A percentile compares a stretch with the other conserved stretches of the same genome.
Conservation (phyloP, 2,888 invertebrate genomes). For the Nymphalis c-album region DNA sequence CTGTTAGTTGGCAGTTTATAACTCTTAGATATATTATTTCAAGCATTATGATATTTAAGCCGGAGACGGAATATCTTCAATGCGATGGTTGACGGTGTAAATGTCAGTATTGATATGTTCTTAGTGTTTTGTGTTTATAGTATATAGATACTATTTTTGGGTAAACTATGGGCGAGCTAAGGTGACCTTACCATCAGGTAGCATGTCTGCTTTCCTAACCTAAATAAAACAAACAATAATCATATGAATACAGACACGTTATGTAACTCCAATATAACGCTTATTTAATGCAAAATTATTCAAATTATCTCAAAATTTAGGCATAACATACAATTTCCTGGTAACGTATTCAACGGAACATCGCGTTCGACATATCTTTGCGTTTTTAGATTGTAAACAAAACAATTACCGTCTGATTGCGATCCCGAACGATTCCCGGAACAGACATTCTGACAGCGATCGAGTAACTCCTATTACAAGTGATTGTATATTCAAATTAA, state of each 20-base stretch:
- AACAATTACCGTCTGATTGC: constrained; percentile 20
- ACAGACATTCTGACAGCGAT: constrained; percentile 6
- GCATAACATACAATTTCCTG: not conserved
- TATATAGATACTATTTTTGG: too few species aligned
- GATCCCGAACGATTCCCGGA: constrained; percentile 5
- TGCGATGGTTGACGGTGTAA: too few species aligned
- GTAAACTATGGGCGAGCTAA: too few species aligned
- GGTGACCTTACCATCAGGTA: too few species aligned
- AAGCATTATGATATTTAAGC: not conserved
- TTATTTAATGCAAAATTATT: not conserved
- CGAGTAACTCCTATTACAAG: not conserved
- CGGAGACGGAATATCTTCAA: too few species aligned
- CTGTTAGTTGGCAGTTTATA: constrained; percentile 12
- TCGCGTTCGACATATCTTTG: constrained; percentile 1
- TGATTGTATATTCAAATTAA: not conserved
- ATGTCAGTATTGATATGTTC: too few species aligned
- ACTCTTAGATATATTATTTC: not conserved
- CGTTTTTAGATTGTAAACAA: constrained; percentile 21
- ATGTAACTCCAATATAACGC: too few species aligned
- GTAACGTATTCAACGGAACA: not conserved
- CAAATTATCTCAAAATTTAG: not conserved
- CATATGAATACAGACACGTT: too few species aligned
- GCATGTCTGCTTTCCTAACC: too few species aligned
- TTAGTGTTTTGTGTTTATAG: too few species aligned
- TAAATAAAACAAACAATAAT: too few species aligned